A percentile compares a stretch with the other conserved stretches of the same genome.
Conservation (phyloP, 2,113 vertebrate genomes). For the Campylorhamphus procurvoides region DNA sequence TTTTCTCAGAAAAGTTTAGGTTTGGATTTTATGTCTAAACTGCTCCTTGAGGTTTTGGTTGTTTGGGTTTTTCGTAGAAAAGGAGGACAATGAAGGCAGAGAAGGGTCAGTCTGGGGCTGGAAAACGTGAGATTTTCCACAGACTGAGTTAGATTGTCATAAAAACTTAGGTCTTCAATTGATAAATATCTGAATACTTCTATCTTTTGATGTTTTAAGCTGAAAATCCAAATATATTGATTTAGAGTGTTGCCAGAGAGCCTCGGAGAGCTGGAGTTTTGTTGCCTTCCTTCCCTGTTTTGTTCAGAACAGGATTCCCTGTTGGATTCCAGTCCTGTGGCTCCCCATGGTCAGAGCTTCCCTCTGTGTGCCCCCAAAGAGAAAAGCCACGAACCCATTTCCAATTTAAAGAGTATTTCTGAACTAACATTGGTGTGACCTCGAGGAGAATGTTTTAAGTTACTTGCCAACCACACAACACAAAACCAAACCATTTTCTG, state of each 20-base stretch:
- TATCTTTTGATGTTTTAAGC: neutral
- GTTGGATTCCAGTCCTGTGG: neutral
- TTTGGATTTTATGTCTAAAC: neutral
- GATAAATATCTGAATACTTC: neutral
- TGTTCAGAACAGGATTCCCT: neutral
- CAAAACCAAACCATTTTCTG: neutral
- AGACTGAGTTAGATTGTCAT: neutral
- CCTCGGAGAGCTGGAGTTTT: neutral
- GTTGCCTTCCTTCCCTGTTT: neutral
- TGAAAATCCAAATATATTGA: neutral
- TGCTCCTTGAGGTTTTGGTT: neutral
- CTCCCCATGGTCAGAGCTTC: neutral
- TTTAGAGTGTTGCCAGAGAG: neutral
- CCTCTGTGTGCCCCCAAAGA: neutral
- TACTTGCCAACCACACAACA: neutral
- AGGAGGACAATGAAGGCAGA: neutral
- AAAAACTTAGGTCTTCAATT: neutral
- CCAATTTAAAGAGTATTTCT: neutral
- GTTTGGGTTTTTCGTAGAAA: neutral
- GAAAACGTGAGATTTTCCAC: neutral
- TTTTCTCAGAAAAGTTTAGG: neutral
- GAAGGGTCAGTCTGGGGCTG: neutral
- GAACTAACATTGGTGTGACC: neutral
- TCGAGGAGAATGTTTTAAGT: fast-evolving
- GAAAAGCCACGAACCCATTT: neutral